Base-by-base conservation (phyloP, 2,888 invertebrate species). In the Helleia helle region DNA sequence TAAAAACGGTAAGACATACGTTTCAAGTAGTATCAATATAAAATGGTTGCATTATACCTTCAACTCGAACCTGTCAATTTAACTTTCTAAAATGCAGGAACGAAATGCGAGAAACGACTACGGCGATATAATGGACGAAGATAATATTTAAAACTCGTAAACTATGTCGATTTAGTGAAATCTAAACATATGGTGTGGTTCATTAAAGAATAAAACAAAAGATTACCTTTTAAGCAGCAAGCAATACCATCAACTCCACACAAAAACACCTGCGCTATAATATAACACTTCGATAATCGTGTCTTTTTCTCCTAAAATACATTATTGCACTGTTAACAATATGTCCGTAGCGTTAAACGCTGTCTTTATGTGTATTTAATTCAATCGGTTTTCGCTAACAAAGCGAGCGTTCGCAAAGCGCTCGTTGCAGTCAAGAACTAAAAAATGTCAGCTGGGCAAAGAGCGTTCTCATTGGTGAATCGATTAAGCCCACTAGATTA, bases 221-320 rank as follows among this genome's bases (percentile, higher is more conserved):
- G 61, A 61, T 59, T 72, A 76, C 81, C 83, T 79, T 80, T 58
- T 55, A 56, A 60, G 60, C 63, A 64, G 71, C 73, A 70, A 71
- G 72, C 72, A 55, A 57, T 55, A 55, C 60, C 65, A 72, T 65
- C 71, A 54, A 69, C 81, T 75, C 81, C 80, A 71, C 67, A 61
- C 50, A 47, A 54, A 56, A 68, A 69, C 73, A 76, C 79, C 72
- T 68, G 63, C 83, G 85, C 84, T 85, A 85, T 85, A 85, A 85
- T 70, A 85, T 85, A 62, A 85, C 85, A 83, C 83, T 85, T 53
- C 70, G 72, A 59, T 66, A 73, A 67, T 75, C 67, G 76, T 79
- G 71, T 77, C 76, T 79, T 84, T 80, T 85, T 80, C 83, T 77
- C 74, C 77, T 84, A 69, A 73, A 74, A 85, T 80, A 75, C 85